These are phyloP conservation scores for Brachionus plicatilis DNA, from an alignment of 1,140 invertebrate species.

Conservation along the genomic window DNA sequence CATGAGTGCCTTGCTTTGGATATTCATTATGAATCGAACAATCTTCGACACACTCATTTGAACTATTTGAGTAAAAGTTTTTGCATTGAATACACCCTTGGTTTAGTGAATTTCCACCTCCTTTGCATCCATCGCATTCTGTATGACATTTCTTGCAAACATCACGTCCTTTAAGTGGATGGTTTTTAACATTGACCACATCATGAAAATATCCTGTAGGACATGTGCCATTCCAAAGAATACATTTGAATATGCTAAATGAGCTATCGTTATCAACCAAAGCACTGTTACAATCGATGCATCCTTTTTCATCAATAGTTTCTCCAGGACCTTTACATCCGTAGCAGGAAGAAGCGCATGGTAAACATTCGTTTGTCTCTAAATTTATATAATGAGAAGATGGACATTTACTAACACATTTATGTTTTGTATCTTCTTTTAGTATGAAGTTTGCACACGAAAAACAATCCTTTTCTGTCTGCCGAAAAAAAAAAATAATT, in stretches of 20 bases:
- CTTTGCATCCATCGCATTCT: not conserved
- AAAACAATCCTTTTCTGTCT: conserved; percentile 21
- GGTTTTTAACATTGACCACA: not conserved
- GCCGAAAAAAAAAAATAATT: not conserved
- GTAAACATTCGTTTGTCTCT: not conserved
- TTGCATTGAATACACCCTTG: not conserved
- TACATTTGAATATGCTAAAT: not conserved
- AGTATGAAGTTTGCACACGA: not conserved
- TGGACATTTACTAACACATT: not conserved
- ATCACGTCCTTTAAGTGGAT: not conserved
- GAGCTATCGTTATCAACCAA: not conserved
- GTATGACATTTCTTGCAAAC: conserved; percentile 5
- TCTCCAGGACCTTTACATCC: conserved; percentile 9
- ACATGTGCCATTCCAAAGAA: not conserved
- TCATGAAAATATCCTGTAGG: not conserved
- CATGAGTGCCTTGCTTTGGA: no score
- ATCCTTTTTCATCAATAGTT: conserved; percentile 12
- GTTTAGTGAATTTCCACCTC: not conserved
- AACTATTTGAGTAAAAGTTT: not conserved
- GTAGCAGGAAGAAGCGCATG: not conserved
- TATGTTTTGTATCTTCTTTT: not conserved
- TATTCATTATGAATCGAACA: not conserved
- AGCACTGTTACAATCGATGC: conserved; percentile 10
- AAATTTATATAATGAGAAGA: not conserved
- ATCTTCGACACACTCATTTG: not conserved